Conservation (phyloP, 1,140 invertebrate species). For the Leguminivora glycinivorella region DNA sequence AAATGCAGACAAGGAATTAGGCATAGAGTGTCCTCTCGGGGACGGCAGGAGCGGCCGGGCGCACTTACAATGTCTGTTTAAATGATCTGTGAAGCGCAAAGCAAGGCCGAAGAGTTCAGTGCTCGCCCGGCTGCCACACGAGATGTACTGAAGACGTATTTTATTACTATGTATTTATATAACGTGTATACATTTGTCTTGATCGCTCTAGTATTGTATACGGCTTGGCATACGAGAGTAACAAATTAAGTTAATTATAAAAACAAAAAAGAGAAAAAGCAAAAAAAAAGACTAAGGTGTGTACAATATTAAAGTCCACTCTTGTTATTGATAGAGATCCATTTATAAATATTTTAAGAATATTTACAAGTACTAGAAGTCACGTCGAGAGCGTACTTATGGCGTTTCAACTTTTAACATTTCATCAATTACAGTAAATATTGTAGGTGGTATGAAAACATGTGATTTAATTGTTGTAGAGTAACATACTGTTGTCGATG, state of each 20-base stretch:
- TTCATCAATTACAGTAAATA: conserved; percentile 47
- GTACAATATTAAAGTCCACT: conserved; percentile 72
- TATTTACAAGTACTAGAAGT: conserved; percentile 68
- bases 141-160: conserved; percentile 56
- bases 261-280: conserved; percentile 56
- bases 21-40: not conserved
- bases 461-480: conserved; percentile 77
- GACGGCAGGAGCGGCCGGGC: not conserved
- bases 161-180: conserved; percentile 72
- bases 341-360: conserved; percentile 75
- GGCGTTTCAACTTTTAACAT: conserved; percentile 51
- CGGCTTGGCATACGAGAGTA: conserved; percentile 64
- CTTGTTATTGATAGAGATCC: conserved; percentile 55
- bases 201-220: conserved; percentile 73
- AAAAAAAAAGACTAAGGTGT: conserved; percentile 65
- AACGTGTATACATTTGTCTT: conserved; percentile 64
- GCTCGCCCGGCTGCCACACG: not conserved
- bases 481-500: conserved; percentile 63
- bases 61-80: not conserved
- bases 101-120: too few species aligned
- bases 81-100: too few species aligned
- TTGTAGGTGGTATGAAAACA: conserved; percentile 65
- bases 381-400: conserved; percentile 67
- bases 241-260: conserved; percentile 68
- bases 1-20: conserved; percentile 27